Evolutionary conservation across 2,797 vertebrate genomes (phyloP).

Genomic region (Myotis pilosus): DNA sequence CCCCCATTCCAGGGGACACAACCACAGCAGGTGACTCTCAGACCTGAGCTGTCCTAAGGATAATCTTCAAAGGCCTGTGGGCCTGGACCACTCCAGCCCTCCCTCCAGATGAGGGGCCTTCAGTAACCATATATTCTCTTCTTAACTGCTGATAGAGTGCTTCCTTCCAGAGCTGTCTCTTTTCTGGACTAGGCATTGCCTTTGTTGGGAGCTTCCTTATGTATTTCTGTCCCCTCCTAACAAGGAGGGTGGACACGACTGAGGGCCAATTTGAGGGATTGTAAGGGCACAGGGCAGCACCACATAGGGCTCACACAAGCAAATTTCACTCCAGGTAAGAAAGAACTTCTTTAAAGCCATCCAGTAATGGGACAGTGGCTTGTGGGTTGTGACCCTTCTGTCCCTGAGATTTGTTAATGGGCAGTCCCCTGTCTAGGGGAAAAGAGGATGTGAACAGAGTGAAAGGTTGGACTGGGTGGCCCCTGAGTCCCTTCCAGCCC

Average conservation of each 20-base stretch:
- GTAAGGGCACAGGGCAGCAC: background rate
- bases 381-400: background rate
- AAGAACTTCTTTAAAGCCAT: constrained; percentile 13
- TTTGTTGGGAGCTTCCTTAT: background rate
- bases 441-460: background rate
- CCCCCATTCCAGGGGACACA: background rate
- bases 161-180: background rate
- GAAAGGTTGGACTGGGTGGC: constrained; percentile 30
- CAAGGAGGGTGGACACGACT: background rate
- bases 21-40: background rate
- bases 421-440: background rate
- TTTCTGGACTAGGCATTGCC: background rate
- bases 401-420: background rate
- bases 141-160: background rate
- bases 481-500: constrained; percentile 18
- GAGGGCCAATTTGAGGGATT: background rate
- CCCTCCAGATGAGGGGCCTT: background rate
- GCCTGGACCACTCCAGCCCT: background rate
- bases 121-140: background rate
- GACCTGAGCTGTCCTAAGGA: background rate
- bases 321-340: background rate
- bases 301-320: background rate
- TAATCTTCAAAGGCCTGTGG: background rate
- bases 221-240: background rate
- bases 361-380: background rate